Base-by-base conservation (phyloP, 1,140 invertebrate species). In the Brachystomella parvula region DNA sequence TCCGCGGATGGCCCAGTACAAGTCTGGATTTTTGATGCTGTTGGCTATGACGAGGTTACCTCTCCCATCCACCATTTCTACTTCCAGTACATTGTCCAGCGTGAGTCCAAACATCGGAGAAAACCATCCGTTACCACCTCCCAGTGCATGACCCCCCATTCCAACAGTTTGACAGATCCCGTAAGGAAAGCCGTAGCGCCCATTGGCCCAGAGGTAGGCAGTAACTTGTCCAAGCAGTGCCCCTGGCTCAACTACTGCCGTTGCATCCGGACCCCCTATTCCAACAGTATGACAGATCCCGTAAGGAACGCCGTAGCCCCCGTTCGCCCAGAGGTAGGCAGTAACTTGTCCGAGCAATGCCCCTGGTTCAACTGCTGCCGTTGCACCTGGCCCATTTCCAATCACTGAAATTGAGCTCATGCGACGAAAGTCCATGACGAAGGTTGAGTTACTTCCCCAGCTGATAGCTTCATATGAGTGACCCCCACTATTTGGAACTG, bases 21-120 rank as follows among this genome's bases (percentile, higher is more conserved):
- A 28, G 24, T 57, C 53, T 12, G 53, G 9, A 24, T 57, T 57
- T n/a, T 6, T 57, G 6, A 15, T 21, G 6, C 21, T 21, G 53
- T 57, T 44, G 39, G n/a, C 39, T n/a, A 9, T 9, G n/a, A 44
- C 39, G 9, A 44, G n/a, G n/a, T 44, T 31, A 9, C 58, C 58
- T 9, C 6, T 26, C 6, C 12, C 58, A 29, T 29, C 58, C 17
- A 60, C 58, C 31, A 60, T 32, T 28, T 17, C 29, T 17, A 32
- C 29, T 60, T 60, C 58, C 58, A 60, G 24, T 24, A 60, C 17
- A 21, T 33, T 60, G 28, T 60, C 58, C 9, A 60, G 9, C 58
- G 12, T 21, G 15, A 60, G 24, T 60, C 58, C 58, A 33, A 28
- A 60, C 3, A 33, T 17, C 17, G 3, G 17, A 24, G 58, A 17